Conservation (phyloP, 2,888 invertebrate species). For the Drosophila neonasuta region DNA sequence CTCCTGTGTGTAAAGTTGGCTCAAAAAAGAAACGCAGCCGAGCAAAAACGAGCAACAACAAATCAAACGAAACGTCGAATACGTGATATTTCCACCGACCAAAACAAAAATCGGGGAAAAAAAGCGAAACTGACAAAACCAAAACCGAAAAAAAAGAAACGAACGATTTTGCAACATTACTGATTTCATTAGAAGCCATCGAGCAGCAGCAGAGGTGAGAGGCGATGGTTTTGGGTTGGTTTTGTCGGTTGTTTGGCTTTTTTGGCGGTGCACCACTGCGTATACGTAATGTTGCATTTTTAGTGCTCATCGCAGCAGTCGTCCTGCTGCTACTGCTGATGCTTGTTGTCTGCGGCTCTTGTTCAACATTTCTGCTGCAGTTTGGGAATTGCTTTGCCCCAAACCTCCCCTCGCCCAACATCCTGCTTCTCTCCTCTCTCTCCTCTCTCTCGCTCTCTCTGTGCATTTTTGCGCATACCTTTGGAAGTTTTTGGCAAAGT, state of each 20-base stretch:
- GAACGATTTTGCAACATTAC: constrained; percentile 52
- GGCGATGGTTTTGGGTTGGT: constrained; percentile 12
- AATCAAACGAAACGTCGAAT: constrained; percentile 50
- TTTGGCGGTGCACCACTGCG: constrained; percentile 75
- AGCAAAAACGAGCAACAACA: constrained; percentile 47
- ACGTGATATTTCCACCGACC: constrained; percentile 40
- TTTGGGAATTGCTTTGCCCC: constrained; percentile 73
- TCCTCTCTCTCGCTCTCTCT: constrained; percentile 7
- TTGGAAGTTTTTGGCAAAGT: constrained; percentile 74
- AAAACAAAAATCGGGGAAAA: constrained; percentile 9
- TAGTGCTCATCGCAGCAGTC: constrained; percentile 52
- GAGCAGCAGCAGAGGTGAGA: constrained; percentile 13
- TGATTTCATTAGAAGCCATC: constrained; percentile 62
- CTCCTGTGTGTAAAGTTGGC: constrained; percentile 70
- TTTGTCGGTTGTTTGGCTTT: constrained; percentile 45
- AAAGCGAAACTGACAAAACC: neutral
- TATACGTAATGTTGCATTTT: constrained; percentile 76
- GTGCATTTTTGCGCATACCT: constrained; percentile 78
- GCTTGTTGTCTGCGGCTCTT: constrained; percentile 71
- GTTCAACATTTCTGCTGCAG: constrained; percentile 77
- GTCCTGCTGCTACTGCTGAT: constrained; percentile 16
- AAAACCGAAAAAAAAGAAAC: constrained; percentile 11
- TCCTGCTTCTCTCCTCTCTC: neutral
- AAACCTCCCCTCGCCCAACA: constrained; percentile 17
- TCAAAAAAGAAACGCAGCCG: constrained; percentile 30